Conservation (phyloP, 2,888 invertebrate genomes). For the Dexiosoma caninum region DNA sequence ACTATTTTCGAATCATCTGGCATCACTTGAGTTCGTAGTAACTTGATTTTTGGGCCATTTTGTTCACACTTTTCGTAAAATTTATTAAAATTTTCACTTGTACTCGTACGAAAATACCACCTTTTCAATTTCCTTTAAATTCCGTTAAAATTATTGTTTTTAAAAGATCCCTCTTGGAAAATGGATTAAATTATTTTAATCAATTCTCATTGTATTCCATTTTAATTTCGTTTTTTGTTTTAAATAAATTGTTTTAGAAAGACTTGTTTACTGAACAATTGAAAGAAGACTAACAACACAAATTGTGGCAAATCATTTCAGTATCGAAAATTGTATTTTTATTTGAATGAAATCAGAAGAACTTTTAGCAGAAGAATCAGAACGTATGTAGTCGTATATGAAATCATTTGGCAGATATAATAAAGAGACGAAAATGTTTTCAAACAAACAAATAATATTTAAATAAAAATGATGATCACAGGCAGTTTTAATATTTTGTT, state of each 20-base stretch:
- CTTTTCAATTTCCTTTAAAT: background rate
- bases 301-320: conserved; percentile 33
- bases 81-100: background rate
- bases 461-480: conserved; percentile 51
- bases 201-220: background rate
- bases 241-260: background rate
- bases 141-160: too few species aligned
- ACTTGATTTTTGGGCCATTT: too few species aligned
- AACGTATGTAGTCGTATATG: conserved; percentile 19
- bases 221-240: background rate
- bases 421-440: conserved; percentile 3
- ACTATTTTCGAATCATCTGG: too few species aligned
- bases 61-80: background rate
- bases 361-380: conserved; percentile 36
- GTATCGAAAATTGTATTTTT: conserved; percentile 16
- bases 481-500: background rate
- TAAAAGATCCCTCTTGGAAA: too few species aligned
- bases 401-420: conserved; percentile 39
- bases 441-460: conserved; percentile 24
- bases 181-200: too few species aligned
- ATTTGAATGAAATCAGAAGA: conserved; percentile 6
- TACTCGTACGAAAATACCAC: too few species aligned
- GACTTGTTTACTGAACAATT: conserved; percentile 49
- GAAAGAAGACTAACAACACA: conserved; percentile 38
- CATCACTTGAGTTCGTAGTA: too few species aligned